Conservation (phyloP, 2,113 vertebrate species). For the Diadophis punctatus region DNA sequence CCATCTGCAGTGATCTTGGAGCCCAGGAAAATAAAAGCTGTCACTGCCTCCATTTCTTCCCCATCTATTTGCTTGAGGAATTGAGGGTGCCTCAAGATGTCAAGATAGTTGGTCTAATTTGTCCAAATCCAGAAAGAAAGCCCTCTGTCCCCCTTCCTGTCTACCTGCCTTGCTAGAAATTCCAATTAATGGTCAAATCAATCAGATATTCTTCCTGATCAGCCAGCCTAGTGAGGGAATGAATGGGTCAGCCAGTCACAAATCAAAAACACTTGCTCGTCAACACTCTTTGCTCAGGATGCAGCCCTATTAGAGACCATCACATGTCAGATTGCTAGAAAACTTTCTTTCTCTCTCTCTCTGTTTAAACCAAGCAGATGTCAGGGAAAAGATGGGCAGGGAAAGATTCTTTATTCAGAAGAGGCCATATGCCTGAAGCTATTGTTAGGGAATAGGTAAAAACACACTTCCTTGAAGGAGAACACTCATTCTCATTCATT, state of each 20-base stretch:
- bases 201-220: background rate
- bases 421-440: background rate
- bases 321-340: background rate
- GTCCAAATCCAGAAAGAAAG: background rate
- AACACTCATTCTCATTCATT: background rate
- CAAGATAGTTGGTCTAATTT: background rate
- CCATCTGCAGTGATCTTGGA: too few relatives aligned
- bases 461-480: background rate
- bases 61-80: too few relatives aligned
- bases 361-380: background rate
- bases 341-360: background rate
- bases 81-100: too few relatives aligned
- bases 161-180: background rate
- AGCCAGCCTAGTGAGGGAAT: background rate
- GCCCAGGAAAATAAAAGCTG: too few relatives aligned
- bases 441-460: background rate
- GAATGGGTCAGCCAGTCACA: background rate
- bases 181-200: background rate
- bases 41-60: too few relatives aligned
- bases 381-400: background rate
- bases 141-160: background rate
- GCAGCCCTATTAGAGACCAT: background rate
- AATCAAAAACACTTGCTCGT: background rate
- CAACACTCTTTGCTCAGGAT: background rate
- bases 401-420: background rate